Evolutionary conservation across 2,888 invertebrate species (phyloP), one percentile per base, ranked within the genome.

Genomic region (Papilio protenor): DNA sequence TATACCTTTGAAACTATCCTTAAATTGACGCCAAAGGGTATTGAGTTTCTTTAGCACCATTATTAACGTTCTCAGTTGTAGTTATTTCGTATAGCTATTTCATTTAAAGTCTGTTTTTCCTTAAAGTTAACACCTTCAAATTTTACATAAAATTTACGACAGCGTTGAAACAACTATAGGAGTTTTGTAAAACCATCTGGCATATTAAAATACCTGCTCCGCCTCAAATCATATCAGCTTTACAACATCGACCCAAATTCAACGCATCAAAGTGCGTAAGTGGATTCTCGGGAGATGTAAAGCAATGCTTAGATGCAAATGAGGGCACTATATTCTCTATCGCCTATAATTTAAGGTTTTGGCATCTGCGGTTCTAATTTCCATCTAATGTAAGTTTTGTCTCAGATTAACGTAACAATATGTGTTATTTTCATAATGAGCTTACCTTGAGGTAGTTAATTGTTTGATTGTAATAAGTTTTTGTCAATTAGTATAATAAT

Each of bases 161-260:
- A 11, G 18, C 18, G 33, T 64, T 40, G 40, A 40, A 64, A 18
- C 45, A 21, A 16, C 21, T 66, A 11, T n/a, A 45, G n/a, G n/a
- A 66, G 40, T n/a, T 45, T 66, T 61, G 27, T 61, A n/a, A 21
- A 66, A 66, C 66, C 40, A 40, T 66, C 66, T 66, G 40, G 66
- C n/a, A n/a, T 52, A 69, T 55, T 69, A 69, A n/a, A 55, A 55
- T 55, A 66, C 52, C 75, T 75, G 75, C 52, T 55, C 11, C 16
- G 45, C 69, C 33, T 74, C 49, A 52, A 64, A 72, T 77, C 72
- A 75, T 75, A 75, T 77, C 61, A 52, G 40, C 61, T 77, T 77
- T 77, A 77, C 64, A 59, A 72, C 76, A 52, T 64, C 52, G 76
- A 61, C 76, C 76, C 55, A 70, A 77, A 77, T 77, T 61, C 52